Evolutionary conservation across 2,888 invertebrate genomes (phyloP), one percentile per base, ranked within the genome.

Genomic region (Eremobia ochroleuca): DNA sequence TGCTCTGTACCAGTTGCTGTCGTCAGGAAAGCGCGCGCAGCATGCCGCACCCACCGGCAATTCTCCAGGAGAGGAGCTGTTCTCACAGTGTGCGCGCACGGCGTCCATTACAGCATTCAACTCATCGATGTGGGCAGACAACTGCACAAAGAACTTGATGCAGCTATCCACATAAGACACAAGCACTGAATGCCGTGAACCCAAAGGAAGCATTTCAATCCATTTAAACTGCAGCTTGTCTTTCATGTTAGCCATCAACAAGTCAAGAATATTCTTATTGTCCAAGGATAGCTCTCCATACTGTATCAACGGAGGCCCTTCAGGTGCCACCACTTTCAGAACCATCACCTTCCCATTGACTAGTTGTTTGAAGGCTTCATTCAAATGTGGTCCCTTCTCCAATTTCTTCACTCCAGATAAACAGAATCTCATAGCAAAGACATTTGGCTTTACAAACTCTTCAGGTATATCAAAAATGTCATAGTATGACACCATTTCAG

Each of bases 1-100:
- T 0, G 99, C 99, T 85, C 99, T 97, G 93, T 99, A 99, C 99
- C 99, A 99, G 91, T 98, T 98, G 49, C 97, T 97, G 94, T 99
- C 99, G 69, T 96, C 97, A 67, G 98, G 97, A 92, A 98, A 99
- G 78, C 98, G 97, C 0, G 99, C 99, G 85, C 98, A 98, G 90
- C 98, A 98, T 0, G 98, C 98, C 13, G 97, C 95, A 0, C 98
- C 98, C 8, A 97, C 92, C 3, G 97, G 96, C 8, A 98, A 88
- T 55, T 97, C 93, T 6, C 95, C 92, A 68, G 96, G 95, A 1
- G 95, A 91, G 0, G 92, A 90, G 72, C 97, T 97, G 73, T 92
- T 96, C 86, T 97, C 96, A 90, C 98, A 98, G 81, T 97, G 97
- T 2, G 93, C 91, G 81, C 97, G 97, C 75, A 98, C 97, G 61